Conservation (phyloP, 2,888 invertebrate genomes). For the Rhorus exstirpatorius region DNA sequence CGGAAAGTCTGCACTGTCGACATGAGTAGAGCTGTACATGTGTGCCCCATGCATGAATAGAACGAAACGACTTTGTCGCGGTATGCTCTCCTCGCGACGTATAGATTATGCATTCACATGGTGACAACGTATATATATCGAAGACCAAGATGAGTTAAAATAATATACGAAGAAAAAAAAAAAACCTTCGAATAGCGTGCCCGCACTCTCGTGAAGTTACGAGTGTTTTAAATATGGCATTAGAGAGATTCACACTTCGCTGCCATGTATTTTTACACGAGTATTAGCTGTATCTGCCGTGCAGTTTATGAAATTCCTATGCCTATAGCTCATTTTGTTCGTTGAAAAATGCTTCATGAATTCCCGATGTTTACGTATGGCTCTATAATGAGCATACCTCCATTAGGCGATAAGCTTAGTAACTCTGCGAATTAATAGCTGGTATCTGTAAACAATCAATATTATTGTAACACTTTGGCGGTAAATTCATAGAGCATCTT, state of each 20-base stretch:
- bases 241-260: neutral
- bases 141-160: neutral
- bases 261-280: neutral
- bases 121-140: conserved; percentile 4
- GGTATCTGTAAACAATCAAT: too few species aligned
- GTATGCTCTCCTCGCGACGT: conserved; percentile 41
- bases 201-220: neutral
- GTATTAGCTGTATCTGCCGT: too few species aligned
- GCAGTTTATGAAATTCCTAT: too few species aligned
- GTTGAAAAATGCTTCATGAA: too few species aligned
- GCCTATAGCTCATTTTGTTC: too few species aligned
- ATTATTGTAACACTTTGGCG: too few species aligned
- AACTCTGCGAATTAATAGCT: too few species aligned
- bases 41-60: conserved; percentile 49
- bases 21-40: conserved; percentile 47
- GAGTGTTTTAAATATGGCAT: neutral
- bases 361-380: too few species aligned
- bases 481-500: too few species aligned
- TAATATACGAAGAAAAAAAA: neutral
- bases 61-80: too few species aligned
- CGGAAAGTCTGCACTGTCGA: conserved; percentile 46
- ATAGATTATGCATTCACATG: conserved; percentile 51
- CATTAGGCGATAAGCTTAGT: too few species aligned
- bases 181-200: neutral
- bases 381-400: too few species aligned